Conservation (phyloP, 2,797 vertebrate species). For the Phoxinus dragarum region DNA sequence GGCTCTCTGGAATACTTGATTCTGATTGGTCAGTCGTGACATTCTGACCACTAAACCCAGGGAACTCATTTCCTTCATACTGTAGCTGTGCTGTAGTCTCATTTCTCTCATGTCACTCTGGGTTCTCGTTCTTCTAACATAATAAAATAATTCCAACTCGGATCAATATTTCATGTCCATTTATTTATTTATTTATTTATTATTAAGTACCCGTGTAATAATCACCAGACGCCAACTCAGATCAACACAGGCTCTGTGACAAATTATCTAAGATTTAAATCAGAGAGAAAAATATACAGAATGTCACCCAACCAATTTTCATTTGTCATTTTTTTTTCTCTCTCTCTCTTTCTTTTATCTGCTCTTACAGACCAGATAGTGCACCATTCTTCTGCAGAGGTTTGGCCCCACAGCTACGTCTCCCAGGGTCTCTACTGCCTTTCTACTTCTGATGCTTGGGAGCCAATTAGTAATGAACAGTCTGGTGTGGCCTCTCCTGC, state of each 20-base stretch:
- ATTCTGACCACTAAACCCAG: background rate
- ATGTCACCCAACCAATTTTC: background rate
- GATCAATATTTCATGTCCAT: background rate
- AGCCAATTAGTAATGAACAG: constrained; percentile 90
- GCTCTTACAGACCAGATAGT: constrained; percentile 86
- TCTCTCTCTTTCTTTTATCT: constrained; percentile 30
- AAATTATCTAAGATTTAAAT: background rate
- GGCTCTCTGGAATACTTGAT: background rate
- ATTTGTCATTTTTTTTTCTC: constrained; percentile 1
- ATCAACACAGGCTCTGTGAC: background rate
- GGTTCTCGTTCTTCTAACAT: constrained; percentile 4
- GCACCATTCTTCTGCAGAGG: constrained; percentile 92
- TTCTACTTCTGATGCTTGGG: constrained; percentile 97
- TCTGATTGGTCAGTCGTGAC: background rate
- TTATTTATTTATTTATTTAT: constrained; percentile 24
- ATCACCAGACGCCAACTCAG: background rate
- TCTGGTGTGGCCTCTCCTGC: constrained; percentile 91
- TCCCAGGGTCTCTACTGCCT: constrained; percentile 99
- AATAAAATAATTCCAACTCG: background rate
- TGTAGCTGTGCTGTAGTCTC: background rate
- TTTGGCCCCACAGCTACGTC: constrained; percentile 97
- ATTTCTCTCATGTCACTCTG: background rate
- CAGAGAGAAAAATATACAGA: background rate
- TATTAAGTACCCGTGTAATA: background rate
- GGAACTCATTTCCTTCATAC: background rate